Base-by-base conservation (phyloP, 2,797 vertebrate genomes). In the Scolopax bukidnonensis region DNA sequence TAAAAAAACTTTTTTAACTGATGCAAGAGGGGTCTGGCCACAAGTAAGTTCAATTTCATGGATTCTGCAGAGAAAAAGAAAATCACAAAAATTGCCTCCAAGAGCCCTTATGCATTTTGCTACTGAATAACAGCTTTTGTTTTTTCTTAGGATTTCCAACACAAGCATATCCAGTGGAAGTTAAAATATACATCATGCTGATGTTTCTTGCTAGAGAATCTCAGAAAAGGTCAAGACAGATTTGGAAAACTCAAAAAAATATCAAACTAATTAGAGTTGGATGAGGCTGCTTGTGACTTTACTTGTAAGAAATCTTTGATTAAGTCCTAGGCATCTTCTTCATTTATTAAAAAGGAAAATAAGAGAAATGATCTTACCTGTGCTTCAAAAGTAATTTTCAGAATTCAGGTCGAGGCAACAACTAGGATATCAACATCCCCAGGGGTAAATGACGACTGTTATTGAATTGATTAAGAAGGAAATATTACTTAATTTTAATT, bases 401-500 rank as follows among this genome's bases (percentile, higher is more conserved):
- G 53, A 94, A 92, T 89, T 92, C 65, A 87, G 4, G 32, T 82
- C 20, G 25, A 45, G 33, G 61, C 25, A 95, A 67, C 78, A 91
- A 64, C 45, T 40, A 30, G 54, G 43, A 27, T 76, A 30, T 79
- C 38, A 94, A 28, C 48, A 95, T 90, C 54, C 41, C 74, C 61
- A 64, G 14, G 68, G 85, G 32, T 33, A 45, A 85, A 87, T 76
- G 1, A 5, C 89, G 16, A 5, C 50, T 96, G 90, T 91, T 93
- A 89, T 80, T 84, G 95, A 91, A 57, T 38, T 59, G 86, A 94
- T 96, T 96, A 71, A 33, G 65, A 89, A 76, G 65, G 47, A 93
- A 74, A 64, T 81, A 75, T 16, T 4, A 86, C 88, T 65, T 57
- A 73, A 90, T 90, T 83, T 90, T 67, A 53, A 9, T 69, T 96